Base-by-base conservation (phyloP, 2,113 vertebrate species). In the Clarias macrocephalus region DNA sequence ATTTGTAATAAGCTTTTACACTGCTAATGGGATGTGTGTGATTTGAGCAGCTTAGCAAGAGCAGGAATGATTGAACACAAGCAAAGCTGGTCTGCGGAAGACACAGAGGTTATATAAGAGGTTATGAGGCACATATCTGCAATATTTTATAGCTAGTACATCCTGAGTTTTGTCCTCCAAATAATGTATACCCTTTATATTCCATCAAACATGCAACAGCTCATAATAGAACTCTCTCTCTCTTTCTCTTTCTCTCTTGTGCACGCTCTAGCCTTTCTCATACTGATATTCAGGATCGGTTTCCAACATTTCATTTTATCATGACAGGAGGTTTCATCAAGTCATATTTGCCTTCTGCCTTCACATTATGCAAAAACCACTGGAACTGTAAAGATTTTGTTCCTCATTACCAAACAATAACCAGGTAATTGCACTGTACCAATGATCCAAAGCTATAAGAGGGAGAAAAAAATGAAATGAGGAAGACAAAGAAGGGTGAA, bases 221-320 rank as follows among this genome's bases (percentile, higher is more conserved):
- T 63, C 70, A 65, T 83, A 37, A 52, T 28, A 82, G 66, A 48
- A 86, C 9, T 21, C 65, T 11, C 66, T 82, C 60, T 83, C 54
- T 12, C 13, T 59, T 21, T 48, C 21, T 25, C 42, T 16, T n/a
- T 37, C 37, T 56, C 54, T 68, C 28, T 80, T 86, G 80, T 82
- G 18, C 5, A 18, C 52, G 15, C 23, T 25, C 10, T n/a, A 16
- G 2, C 25, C 57, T 80, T 25, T 23, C 57, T 9, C 28, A 16
- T 56, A 82, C 80, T 87, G 57, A 80, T 73, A 86, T 85, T 88
- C 82, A 54, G 30, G 18, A 88, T 59, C 86, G 30, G 84, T 68
- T 37, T 68, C 83, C 2, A 82, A 89, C 85, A 83, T 88, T 89
- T 82, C 70, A 79, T 85, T 88, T 82, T 83, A 80, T 88, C 28